phyloP scores from a whole-genome alignment of 64 coral and sea anemone species.

The Astreopora myriophthalma region DNA sequence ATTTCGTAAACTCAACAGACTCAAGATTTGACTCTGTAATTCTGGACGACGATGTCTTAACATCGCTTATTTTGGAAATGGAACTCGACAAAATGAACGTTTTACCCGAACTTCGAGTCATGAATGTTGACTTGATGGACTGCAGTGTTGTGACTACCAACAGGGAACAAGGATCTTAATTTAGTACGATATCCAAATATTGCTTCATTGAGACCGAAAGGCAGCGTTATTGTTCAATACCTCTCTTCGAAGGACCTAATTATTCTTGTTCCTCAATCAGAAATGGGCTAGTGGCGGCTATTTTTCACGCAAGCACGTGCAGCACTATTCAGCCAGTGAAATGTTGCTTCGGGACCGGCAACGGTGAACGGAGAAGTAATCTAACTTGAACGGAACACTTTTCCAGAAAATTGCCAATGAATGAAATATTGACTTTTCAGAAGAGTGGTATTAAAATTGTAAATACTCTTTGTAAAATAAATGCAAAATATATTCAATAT shows the following conservation, averaged over 20 bases:
- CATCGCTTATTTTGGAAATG: conserved; percentile 28
- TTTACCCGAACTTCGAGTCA: conserved; percentile 25
- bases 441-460: conserved; percentile 12
- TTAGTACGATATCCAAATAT: neutral
- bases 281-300: neutral
- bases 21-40: conserved; percentile 7
- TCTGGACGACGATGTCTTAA: conserved; percentile 27
- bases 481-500: neutral
- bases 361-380: neutral
- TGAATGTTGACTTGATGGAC: conserved; percentile 25
- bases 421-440: neutral
- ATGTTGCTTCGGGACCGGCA: neutral
- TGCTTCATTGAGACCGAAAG: neutral
- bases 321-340: no score
- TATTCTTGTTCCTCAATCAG: neutral
- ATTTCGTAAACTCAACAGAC: neutral
- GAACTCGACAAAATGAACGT: conserved; percentile 37
- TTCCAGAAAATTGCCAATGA: neutral
- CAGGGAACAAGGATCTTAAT: neutral
- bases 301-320: neutral
- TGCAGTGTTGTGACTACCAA: neutral
- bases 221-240: neutral
- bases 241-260: neutral
- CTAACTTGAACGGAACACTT: neutral
- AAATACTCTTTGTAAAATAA: conserved; percentile 50